Evolutionary conservation across 2,888 invertebrate species (phyloP).

Genomic region (Cheilosia scutellata): DNA sequence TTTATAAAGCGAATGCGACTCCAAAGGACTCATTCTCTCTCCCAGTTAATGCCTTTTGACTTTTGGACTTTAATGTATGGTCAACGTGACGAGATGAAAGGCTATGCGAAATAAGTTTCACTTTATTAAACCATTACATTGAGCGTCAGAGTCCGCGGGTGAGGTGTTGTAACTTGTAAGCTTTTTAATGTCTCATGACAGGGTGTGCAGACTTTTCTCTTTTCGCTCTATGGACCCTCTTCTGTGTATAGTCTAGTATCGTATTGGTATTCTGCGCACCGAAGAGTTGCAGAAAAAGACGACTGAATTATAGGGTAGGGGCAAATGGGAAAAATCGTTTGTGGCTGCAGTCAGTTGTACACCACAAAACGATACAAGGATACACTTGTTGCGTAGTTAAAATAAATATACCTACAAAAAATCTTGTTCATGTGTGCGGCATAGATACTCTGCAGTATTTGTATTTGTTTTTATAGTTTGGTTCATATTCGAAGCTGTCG

Average conservation of each 20-base stretch:
- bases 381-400: constrained; percentile 64
- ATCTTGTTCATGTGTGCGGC: background rate
- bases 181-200: constrained; percentile 25
- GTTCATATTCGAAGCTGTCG: background rate
- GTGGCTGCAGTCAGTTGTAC: constrained; percentile 32
- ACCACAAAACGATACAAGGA: constrained; percentile 38
- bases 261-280: background rate
- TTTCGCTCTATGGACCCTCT: background rate
- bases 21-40: background rate
- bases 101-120: constrained; percentile 41
- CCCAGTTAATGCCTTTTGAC: constrained; percentile 9
- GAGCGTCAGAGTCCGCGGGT: background rate
- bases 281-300: background rate
- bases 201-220: constrained; percentile 19
- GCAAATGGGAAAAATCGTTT: constrained; percentile 7
- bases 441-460: background rate
- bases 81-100: constrained; percentile 12
- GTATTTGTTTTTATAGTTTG: background rate
- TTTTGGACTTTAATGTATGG: constrained; percentile 9
- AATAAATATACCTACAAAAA: background rate
- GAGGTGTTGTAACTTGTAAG: constrained; percentile 1
- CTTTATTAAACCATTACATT: constrained; percentile 56
- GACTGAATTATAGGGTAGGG: background rate
- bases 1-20: background rate
- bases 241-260: background rate